Evolutionary conservation across 2,888 invertebrate genomes (phyloP), one percentile per base, ranked within the genome.

Genomic region (Myopa testacea): DNA sequence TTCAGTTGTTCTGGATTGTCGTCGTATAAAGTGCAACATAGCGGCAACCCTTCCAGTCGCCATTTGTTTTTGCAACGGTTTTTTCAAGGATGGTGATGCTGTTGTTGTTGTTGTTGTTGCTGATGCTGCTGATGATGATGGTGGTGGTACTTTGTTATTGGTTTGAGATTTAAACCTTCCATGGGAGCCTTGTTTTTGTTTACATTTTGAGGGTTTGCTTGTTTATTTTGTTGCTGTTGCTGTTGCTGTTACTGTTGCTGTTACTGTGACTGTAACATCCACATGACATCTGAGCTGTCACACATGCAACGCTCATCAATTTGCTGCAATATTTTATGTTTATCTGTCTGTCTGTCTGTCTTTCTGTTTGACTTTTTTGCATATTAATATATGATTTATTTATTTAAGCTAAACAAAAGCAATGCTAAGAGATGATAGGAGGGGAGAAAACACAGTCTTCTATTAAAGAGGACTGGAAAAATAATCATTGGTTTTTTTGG

Each of bases 241-340:
- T 8, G 38, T 67, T 70, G 65, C 45, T 75, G 55, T 75, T 70
- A 70, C 55, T 73, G 55, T 75, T 70, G 70, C 55, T 73, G 75
- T 55, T n/a, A 38, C 55, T 71, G 58, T 45, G 62, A 58, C 67
- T 19, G 12, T 34, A 58, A 3, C 26, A 40, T 69, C 75, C 58
- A 60, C 38, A 60, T 81, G 81, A 82, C 80, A 81, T 82, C 79
- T 82, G 80, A 82, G 80, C 79, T 79, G 78, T 78, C 77, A 78
- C 80, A 79, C 80, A 78, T 78, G 80, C 79, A 34, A 34, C 38
- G 37, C 75, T 79, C 81, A 81, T 80, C 81, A 80, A 79, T 80
- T 80, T 79, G 74, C 34, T 65, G 55, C 63, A 65, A 75, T 65
- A 65, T 55, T 65, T 65, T 55, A 63, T 67, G 52, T 26, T 55